Conservation (phyloP, 2,113 vertebrate genomes). For the Meles meles region DNA sequence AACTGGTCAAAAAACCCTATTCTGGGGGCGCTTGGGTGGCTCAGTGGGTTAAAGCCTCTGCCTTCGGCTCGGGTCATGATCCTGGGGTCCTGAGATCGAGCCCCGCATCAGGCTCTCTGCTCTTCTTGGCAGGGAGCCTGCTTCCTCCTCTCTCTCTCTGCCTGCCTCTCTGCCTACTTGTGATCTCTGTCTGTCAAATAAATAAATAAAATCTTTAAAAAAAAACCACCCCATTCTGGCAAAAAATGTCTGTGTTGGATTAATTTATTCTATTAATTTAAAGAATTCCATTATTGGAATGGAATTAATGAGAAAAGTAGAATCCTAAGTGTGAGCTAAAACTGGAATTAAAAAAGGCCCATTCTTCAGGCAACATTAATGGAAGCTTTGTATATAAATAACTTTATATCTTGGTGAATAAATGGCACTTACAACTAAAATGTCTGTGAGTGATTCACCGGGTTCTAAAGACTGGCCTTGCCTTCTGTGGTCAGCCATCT, state of each 20-base stretch:
- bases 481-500: slow-evolving; percentile 60
- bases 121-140: no score
- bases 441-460: slow-evolving; percentile 64
- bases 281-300: slow-evolving; percentile 68
- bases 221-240: neutral
- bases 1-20: neutral
- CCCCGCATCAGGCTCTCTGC: no score
- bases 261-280: slow-evolving; percentile 79
- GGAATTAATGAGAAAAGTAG: slow-evolving; percentile 69
- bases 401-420: slow-evolving; percentile 72
- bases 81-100: no score
- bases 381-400: slow-evolving; percentile 76
- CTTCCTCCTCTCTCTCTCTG: no score
- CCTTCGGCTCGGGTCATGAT: no score
- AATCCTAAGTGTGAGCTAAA: slow-evolving; percentile 74
- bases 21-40: no score
- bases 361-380: slow-evolving; percentile 78
- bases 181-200: no score
- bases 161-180: no score
- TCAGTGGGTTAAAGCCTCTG: no score
- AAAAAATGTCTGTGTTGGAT: slow-evolving; percentile 69
- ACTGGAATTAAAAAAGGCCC: slow-evolving; percentile 67
- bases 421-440: slow-evolving; percentile 72
- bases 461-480: slow-evolving; percentile 35
- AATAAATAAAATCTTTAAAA: no score